Conservation (phyloP, 2,888 invertebrate genomes). For the Omphaloscelis lunosa region DNA sequence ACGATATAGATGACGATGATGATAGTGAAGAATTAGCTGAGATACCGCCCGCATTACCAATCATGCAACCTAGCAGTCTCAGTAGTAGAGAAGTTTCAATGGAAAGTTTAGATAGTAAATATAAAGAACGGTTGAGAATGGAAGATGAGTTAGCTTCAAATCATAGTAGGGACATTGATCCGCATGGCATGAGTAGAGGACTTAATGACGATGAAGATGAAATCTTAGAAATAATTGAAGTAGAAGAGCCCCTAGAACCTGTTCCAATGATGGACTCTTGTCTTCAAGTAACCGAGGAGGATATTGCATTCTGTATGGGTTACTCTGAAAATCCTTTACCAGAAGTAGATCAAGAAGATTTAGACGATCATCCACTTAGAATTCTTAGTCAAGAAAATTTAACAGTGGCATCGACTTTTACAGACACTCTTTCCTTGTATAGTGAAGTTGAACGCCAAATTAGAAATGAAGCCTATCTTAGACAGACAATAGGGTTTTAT, state of each 20-base stretch:
- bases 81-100: constrained; percentile 96
- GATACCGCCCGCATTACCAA: constrained; percentile 95
- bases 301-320: constrained; percentile 96
- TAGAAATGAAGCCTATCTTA: constrained; percentile 91
- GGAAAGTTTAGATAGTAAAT: constrained; percentile 94
- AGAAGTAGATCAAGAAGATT: constrained; percentile 93
- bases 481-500: constrained; percentile 90
- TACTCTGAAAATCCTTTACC: constrained; percentile 92
- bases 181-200: constrained; percentile 88
- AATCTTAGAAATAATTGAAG: constrained; percentile 95
- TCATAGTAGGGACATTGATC: constrained; percentile 89
- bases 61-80: constrained; percentile 93
- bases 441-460: constrained; percentile 93
- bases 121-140: constrained; percentile 93
- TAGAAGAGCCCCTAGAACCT: constrained; percentile 95
- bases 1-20: constrained; percentile 92
- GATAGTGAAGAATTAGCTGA: constrained; percentile 95
- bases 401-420: constrained; percentile 97
- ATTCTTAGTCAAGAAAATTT: constrained; percentile 97
- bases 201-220: constrained; percentile 91
- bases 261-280: constrained; percentile 97
- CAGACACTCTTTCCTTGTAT: constrained; percentile 93
- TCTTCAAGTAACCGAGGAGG: constrained; percentile 97
- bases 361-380: constrained; percentile 95
- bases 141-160: constrained; percentile 90